These are phyloP conservation scores for Drosophila pseudotalamancana DNA, from an alignment of 2,888 invertebrate species.

Conservation along the genomic window DNA sequence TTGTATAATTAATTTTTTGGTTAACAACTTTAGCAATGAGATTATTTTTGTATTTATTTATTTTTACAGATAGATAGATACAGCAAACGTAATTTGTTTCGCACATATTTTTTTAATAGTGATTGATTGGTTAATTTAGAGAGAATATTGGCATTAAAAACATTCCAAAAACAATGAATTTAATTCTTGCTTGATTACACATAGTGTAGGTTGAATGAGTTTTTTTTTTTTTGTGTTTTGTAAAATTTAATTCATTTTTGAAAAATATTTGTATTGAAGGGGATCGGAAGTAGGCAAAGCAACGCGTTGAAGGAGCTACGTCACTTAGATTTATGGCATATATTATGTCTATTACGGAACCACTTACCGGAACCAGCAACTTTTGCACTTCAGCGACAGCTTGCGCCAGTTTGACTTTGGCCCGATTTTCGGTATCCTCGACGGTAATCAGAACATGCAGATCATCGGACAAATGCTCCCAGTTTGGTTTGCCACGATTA, in stretches of 20 bases:
- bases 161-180: constrained; percentile 12
- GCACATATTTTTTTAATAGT: constrained; percentile 35
- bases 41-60: constrained; percentile 39
- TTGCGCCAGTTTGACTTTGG: constrained; percentile 96
- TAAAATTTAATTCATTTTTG: constrained; percentile 1
- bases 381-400: constrained; percentile 99
- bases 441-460: constrained; percentile 99
- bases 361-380: constrained; percentile 97
- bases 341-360: not conserved
- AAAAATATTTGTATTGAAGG: not conserved
- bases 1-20: constrained; percentile 63
- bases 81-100: constrained; percentile 33
- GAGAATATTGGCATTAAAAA: constrained; percentile 13
- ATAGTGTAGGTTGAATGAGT: constrained; percentile 17
- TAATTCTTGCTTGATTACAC: constrained; percentile 8
- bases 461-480: constrained; percentile 99
- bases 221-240: constrained; percentile 18
- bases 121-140: constrained; percentile 29
- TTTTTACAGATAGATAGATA: constrained; percentile 44
- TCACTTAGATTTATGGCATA: not conserved
- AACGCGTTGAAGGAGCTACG: not conserved
- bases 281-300: not conserved
- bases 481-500: constrained; percentile 99
- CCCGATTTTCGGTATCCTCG: constrained; percentile 99
- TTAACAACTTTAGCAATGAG: constrained; percentile 65